phyloP scores from a whole-genome alignment of 2,888 invertebrate species.

The Heliconius charithonia region DNA sequence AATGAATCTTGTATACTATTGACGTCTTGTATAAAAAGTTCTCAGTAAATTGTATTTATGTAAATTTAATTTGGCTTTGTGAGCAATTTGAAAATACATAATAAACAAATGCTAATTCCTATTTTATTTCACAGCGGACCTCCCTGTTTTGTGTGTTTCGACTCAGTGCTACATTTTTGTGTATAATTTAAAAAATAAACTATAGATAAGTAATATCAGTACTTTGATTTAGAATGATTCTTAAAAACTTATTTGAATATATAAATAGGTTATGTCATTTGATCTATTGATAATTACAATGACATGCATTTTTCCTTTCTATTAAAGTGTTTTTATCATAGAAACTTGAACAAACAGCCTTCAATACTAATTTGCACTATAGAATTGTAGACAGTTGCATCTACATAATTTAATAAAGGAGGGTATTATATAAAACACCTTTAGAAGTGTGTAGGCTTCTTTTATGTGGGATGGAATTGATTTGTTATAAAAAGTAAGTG shows the following conservation, averaged over 20 bases:
- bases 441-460: constrained; percentile 34
- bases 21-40: constrained; percentile 81
- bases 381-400: constrained; percentile 28
- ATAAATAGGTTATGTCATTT: neutral
- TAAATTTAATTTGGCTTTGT: constrained; percentile 84
- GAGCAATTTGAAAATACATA: constrained; percentile 82
- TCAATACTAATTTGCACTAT: constrained; percentile 30
- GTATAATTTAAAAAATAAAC: constrained; percentile 19
- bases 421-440: constrained; percentile 39
- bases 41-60: constrained; percentile 82
- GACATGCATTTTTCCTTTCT: neutral
- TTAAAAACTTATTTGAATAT: neutral
- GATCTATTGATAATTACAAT: neutral
- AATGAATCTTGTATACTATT: constrained; percentile 76
- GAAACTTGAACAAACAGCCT: neutral
- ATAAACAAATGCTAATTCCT: constrained; percentile 80
- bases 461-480: constrained; percentile 7
- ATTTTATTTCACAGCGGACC: constrained; percentile 67
- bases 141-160: neutral
- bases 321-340: neutral
- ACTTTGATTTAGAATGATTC: neutral
- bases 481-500: constrained; percentile 13
- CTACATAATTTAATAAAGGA: constrained; percentile 43
- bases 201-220: constrained; percentile 1
- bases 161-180: constrained; percentile 20